Evolutionary conservation across 2,113 vertebrate species (phyloP).

Genomic region (Plotosus lineatus): DNA sequence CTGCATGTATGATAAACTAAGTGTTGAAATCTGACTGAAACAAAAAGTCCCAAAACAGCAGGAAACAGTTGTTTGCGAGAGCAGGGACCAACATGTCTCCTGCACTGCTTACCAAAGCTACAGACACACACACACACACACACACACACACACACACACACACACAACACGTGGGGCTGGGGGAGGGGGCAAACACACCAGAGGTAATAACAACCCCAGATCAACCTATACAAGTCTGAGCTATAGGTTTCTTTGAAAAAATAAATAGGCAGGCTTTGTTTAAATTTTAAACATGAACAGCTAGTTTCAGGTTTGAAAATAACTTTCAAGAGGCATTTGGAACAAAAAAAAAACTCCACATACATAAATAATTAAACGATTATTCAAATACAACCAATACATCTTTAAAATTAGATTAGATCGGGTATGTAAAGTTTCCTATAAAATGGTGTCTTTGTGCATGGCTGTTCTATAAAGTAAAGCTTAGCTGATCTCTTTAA

Average conservation of each 20-base stretch:
- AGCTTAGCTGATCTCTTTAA: not conserved
- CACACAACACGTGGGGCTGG: constrained; percentile 65
- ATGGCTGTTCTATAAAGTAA: not conserved
- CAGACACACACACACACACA: constrained; percentile 44
- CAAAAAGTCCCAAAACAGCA: constrained; percentile 39
- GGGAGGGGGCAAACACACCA: constrained; percentile 63
- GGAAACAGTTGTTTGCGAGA: constrained; percentile 54
- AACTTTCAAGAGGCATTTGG: not conserved
- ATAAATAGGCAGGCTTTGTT: not conserved
- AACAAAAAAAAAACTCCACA: too few species aligned
- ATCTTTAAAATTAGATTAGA: not conserved
- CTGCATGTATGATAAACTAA: not conserved
- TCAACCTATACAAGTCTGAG: constrained; percentile 35
- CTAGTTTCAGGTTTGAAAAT: not conserved
- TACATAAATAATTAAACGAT: not conserved
- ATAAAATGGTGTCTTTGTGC: not conserved
- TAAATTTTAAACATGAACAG: constrained; percentile 5
- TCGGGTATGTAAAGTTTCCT: not conserved
- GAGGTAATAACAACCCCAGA: constrained; percentile 66
- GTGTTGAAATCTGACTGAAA: not conserved
- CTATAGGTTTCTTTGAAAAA: constrained; percentile 25
- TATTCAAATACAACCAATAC: not conserved
- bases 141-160: constrained; percentile 46
- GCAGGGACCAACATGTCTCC: constrained; percentile 44
- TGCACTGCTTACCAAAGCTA: constrained; percentile 31